Evolutionary conservation across 1,140 invertebrate species (phyloP), one percentile per base, ranked within the genome.

Genomic region (Galendromus occidentalis): DNA sequence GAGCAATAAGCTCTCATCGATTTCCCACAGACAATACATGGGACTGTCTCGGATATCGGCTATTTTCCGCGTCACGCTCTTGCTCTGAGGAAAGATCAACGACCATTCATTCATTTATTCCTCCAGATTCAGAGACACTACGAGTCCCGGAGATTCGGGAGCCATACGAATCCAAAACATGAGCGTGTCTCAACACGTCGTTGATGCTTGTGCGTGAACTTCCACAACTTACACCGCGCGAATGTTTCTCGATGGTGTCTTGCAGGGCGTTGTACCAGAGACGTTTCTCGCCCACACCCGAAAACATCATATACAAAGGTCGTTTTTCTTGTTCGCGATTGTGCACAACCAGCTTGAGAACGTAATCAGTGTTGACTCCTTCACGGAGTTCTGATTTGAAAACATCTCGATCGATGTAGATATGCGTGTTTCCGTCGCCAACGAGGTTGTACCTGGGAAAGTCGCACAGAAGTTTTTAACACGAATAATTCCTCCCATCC

Each of bases 361-460:
- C 51, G 14, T 29, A 33, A 17, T 59, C 51, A 14, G 51, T 59
- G 51, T 59, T 59, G 14, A 59, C 51, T 20, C 51, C 51, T 25
- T 59, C 51, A 2, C 51, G 51, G 14, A 59, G 51, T 25, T 59
- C 51, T 14, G 51, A 59, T 22, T 33, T 25, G 33, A 59, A 33
- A 25, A 59, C 51, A 22, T 59, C 51, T 33, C 51, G 12, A 9
- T 59, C 51, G 51, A 59, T 25, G 22, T 59, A 59, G 25, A 59
- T 59, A 25, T 59, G 51, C 17, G 51, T 59, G 14, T 59, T 25
- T 14, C 51, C 51, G 9, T 59, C 51, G 22, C 51, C 51, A 1
- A 59, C 51, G 51, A 59, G 51, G 25, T 59, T 59, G 51, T 59
- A 59, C 51, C 51, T 59, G 45, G n/a, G n/a, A n/a, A n/a, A n/a